A percentile compares a stretch with the other conserved stretches of the same genome.
Conservation (phyloP, 2,888 invertebrate genomes). For the Amaurobius ferox region DNA sequence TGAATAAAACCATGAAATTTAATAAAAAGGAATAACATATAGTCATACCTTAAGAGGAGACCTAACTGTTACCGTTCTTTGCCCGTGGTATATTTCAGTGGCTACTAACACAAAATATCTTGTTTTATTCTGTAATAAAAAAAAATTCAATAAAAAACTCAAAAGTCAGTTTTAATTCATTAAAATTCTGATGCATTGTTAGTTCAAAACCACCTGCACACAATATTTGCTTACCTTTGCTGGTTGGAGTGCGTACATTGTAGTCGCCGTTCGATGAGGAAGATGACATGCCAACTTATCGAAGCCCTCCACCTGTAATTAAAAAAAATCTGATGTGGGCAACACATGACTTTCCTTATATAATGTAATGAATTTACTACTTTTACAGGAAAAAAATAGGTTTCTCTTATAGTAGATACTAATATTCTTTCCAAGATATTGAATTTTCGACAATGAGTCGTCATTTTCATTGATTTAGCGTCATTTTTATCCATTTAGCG, state of each 20-base stretch:
- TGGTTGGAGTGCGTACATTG: slow-evolving; percentile 77
- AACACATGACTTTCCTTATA: no score
- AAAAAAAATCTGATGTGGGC: no score
- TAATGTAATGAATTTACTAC: no score
- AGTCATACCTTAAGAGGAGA: slow-evolving; percentile 85
- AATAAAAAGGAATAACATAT: neutral
- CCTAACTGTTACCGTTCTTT: slow-evolving; percentile 82
- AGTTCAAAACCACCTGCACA: neutral
- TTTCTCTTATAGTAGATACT: no score
- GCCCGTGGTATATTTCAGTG: slow-evolving; percentile 82
- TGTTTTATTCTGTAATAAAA: slow-evolving; percentile 79
- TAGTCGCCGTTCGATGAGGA: slow-evolving; percentile 76
- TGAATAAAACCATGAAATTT: neutral
- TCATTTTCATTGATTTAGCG: no score
- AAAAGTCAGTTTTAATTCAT: no score
- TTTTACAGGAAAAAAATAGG: no score
- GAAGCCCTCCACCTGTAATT: slow-evolving; percentile 77
- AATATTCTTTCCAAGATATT: no score
- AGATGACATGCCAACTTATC: slow-evolving; percentile 76
- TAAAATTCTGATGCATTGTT: no score
- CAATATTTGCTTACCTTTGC: slow-evolving; percentile 75
- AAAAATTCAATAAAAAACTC: no score
- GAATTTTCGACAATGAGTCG: no score
- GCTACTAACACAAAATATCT: slow-evolving; percentile 85
- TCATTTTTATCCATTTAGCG: no score